A percentile compares a stretch with the other conserved stretches of the same genome.
These are phyloP conservation scores for Typhlomys cinereus DNA, from an alignment of 2,113 vertebrate genomes.

Conservation along the genomic window DNA sequence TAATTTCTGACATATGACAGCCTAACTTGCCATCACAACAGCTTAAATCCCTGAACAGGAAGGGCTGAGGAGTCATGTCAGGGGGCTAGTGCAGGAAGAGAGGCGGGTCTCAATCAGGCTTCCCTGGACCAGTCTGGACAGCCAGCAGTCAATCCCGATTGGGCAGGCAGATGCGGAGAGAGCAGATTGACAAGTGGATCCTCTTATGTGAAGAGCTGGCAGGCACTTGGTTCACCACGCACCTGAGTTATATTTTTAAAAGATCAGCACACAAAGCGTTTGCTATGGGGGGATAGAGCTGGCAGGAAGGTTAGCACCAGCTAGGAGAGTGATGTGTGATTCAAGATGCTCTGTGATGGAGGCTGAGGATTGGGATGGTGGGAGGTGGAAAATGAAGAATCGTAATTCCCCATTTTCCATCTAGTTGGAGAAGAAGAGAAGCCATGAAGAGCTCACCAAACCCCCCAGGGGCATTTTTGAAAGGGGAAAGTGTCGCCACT, in stretches of 20 bases:
- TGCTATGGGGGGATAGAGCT: conserved; percentile 78
- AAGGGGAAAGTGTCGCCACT: background rate
- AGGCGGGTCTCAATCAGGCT: conserved; percentile 77
- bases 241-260: conserved; percentile 86
- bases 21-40: conserved; percentile 77
- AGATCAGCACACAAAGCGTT: conserved; percentile 79
- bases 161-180: conserved; percentile 79
- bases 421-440: conserved; percentile 21
- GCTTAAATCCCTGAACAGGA: conserved; percentile 71
- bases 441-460: background rate
- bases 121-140: conserved; percentile 72
- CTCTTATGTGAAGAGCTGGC: conserved; percentile 81
- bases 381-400: conserved; percentile 45
- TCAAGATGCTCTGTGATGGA: conserved; percentile 57
- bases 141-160: conserved; percentile 85
- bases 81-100: conserved; percentile 63
- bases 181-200: conserved; percentile 81
- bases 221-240: conserved; percentile 81
- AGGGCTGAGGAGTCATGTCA: conserved; percentile 59
- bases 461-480: background rate
- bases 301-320: conserved; percentile 69
- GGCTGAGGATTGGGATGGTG: conserved; percentile 46
- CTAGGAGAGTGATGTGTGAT: conserved; percentile 55
- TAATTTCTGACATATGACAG: conserved; percentile 81
- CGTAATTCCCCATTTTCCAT: background rate